Base-by-base conservation (phyloP, 2,888 invertebrate species). In the Aleiodes alternator region DNA sequence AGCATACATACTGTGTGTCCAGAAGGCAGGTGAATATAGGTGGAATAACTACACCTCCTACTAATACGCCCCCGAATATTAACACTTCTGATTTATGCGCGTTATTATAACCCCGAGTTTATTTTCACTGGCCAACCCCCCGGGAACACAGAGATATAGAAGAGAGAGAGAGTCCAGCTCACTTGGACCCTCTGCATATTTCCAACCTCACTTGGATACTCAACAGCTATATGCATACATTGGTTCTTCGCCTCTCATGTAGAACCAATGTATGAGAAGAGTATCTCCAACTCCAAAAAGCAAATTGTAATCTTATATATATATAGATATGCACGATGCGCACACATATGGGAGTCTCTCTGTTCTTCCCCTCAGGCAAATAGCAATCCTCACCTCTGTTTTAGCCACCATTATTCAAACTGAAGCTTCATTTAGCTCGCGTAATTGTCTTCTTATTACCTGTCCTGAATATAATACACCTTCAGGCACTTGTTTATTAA, bases 71-170 rank as follows among this genome's bases (percentile, higher is more conserved):
- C 88, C 86, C 88, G 85, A 87, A 88, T 88, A 88, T 89, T 87
- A 88, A 88, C 86, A 82, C 83, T 74, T 82, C 82, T 89, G 89
- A 89, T 89, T 89, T 89, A 89, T 89, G 88, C 88, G 76, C 84
- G 88, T 88, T 89, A 89, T 89, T 89, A 89, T 89, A 68, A 64
- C 80, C 86, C 86, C 84, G 84, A 85, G 87, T 86, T 88, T 86
- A 88, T 87, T 87, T 87, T 84, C 80, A 78, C 77, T 61, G 56
- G 69, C 68, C 72, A 72, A 69, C 50, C 72, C 68, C 76, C 57
- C 56, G 50, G 56, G 68, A 51, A 61, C 56, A 43, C 68, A 23
- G 23, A 23, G 23, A 23, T 23, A 23, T 23, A 23, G 23, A 2
- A 23, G n/a, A 23, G 23, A 23, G 23, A 23, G 23, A 23, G 23